phyloP scores from a whole-genome alignment of 2,888 invertebrate species.

The Rhaphigaster nebulosa region DNA sequence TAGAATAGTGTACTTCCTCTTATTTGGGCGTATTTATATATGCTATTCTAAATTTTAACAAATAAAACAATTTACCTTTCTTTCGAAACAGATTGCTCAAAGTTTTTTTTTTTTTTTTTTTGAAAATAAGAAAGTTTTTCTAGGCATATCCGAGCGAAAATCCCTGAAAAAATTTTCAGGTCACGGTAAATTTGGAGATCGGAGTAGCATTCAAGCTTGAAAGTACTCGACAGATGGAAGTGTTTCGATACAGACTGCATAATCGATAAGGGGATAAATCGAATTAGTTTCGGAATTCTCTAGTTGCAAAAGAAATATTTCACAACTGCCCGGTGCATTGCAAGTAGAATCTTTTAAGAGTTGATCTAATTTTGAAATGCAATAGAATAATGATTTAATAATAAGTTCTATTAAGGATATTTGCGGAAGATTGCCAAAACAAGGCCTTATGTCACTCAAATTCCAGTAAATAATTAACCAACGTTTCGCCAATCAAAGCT shows the following conservation, averaged over 20 bases:
- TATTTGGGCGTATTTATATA: neutral
- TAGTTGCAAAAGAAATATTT: neutral
- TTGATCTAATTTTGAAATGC: too few relatives aligned
- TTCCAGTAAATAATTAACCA: too few relatives aligned
- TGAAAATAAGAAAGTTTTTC: neutral
- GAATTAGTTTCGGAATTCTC: neutral
- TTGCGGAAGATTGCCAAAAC: too few relatives aligned
- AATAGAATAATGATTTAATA: too few relatives aligned
- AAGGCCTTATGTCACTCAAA: too few relatives aligned
- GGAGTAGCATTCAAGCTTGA: neutral
- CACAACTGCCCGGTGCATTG: neutral
- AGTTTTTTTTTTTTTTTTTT: too few relatives aligned
- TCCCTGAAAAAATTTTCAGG: neutral
- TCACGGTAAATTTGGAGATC: neutral
- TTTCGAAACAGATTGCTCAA: too few relatives aligned
- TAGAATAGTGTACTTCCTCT: neutral
- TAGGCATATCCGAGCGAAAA: neutral
- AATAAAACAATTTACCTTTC: too few relatives aligned
- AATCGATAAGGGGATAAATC: constrained; percentile 13
- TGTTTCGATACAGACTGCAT: constrained; percentile 16
- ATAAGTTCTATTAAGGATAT: too few relatives aligned
- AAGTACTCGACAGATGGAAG: neutral
- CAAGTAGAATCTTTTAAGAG: neutral
- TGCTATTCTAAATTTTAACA: too few relatives aligned
- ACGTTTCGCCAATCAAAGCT: too few relatives aligned